A percentile compares a stretch with the other conserved stretches of the same genome.
These are phyloP conservation scores for Paracanthobrama guichenoti DNA, from an alignment of 2,113 vertebrate genomes.

Conservation along the genomic window DNA sequence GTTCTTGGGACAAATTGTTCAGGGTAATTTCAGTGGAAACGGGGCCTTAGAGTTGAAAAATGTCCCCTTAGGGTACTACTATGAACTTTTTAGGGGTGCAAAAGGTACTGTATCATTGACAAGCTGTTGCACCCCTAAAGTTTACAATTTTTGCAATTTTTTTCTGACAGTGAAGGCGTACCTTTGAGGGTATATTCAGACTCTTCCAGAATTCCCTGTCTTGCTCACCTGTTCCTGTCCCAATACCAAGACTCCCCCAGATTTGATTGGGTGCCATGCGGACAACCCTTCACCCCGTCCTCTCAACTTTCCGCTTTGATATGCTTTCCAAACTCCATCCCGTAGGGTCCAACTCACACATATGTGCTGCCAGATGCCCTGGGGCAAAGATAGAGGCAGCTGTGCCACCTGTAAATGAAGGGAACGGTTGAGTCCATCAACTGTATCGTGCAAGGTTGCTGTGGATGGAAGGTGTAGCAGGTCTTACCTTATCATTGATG, in stretches of 20 bases:
- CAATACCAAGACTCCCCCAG: constrained; percentile 89
- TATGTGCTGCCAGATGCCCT: constrained; percentile 90
- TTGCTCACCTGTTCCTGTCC: constrained; percentile 92
- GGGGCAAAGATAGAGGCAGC: constrained; percentile 85
- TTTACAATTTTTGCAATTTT: neutral
- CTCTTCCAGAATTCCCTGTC: neutral
- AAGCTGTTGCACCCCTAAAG: neutral
- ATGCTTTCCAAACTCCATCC: constrained; percentile 90
- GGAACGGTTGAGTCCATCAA: neutral
- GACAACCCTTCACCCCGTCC: constrained; percentile 89
- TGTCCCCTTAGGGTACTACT: neutral
- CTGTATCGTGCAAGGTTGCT: neutral
- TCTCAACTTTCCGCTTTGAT: constrained; percentile 85
- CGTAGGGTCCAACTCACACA: constrained; percentile 94
- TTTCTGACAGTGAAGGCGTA: neutral
- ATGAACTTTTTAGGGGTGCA: neutral
- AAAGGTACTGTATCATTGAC: neutral
- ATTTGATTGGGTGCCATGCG: constrained; percentile 94
- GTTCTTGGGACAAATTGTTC: too few species aligned
- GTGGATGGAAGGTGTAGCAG: neutral
- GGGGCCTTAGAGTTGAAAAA: neutral
- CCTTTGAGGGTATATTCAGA: neutral
- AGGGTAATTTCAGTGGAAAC: too few species aligned
- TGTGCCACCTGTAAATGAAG: constrained; percentile 82
- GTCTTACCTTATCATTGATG: constrained; percentile 91